Conservation (phyloP, 1,140 invertebrate species). For the Amphibalanus amphitrite region DNA sequence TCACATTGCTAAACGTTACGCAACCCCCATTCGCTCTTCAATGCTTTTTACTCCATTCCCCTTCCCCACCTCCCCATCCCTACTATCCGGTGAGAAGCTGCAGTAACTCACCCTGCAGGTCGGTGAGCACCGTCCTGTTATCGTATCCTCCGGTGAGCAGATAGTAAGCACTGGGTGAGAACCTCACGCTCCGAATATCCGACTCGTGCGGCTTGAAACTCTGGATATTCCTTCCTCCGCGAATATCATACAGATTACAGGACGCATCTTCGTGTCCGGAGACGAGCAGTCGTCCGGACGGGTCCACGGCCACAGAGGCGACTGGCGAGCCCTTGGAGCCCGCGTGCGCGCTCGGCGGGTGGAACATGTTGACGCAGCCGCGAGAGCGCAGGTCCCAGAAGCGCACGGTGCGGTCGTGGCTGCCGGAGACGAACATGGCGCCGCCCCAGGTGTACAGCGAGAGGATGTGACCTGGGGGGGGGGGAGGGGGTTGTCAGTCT, state of each 20-base stretch:
- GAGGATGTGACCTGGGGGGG: slow-evolving; percentile 60
- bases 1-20: too few species aligned
- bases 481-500: too few species aligned
- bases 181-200: slow-evolving; percentile 85
- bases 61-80: too few species aligned
- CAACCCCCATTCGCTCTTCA: too few species aligned
- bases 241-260: slow-evolving; percentile 88
- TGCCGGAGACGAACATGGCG: slow-evolving; percentile 92
- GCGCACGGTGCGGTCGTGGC: slow-evolving; percentile 81
- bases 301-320: slow-evolving; percentile 87
- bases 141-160: slow-evolving; percentile 94
- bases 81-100: too few species aligned
- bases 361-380: slow-evolving; percentile 75
- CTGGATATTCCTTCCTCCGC: slow-evolving; percentile 78
- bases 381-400: slow-evolving; percentile 92
- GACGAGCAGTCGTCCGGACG: slow-evolving; percentile 78
- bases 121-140: slow-evolving; percentile 82
- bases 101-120: slow-evolving; percentile 83
- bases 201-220: slow-evolving; percentile 83
- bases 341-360: slow-evolving; percentile 4
- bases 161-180: slow-evolving; percentile 95
- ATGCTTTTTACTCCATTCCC: too few species aligned
- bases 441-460: slow-evolving; percentile 94
- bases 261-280: slow-evolving; percentile 92
- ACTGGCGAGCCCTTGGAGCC: slow-evolving; percentile 53